Base-by-base conservation (phyloP, 2,888 invertebrate species). In the Myathropa florea region DNA sequence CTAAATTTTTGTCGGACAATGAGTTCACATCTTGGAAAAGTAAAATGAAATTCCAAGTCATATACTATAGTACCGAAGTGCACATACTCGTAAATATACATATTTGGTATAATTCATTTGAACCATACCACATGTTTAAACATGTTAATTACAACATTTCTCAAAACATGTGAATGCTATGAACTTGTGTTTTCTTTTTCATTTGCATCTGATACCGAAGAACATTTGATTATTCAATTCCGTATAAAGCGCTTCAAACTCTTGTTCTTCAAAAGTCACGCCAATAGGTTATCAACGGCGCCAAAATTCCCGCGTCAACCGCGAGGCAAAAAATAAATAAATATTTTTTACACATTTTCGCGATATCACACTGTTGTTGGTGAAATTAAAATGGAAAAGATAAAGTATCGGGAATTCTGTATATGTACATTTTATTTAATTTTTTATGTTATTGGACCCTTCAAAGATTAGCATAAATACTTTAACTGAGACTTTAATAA, bases 211-310 rank as follows among this genome's bases (percentile, higher is more conserved):
- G 7, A 18, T 46, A 46, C 46, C 18, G n/a, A 7, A 7, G 33
- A 6, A 46, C 46, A 57, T 24, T 24, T 57, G 23, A 57, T 57
- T 57, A 57, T 57, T 57, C 57, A 57, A 57, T 57, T 24, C 21
- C 3, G 12, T 12, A 57, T 3, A 46, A 53, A 14, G 18, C 63
- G 57, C 57, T 33, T 18, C 26, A 60, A 26, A 30, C 24, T 30
- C 36, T 33, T 57, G 57, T 64, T 30, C 63, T 55, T 63, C 30
- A 46, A 68, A 33, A 61, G 53, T 72, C 71, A 77, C 65, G 18
- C 53, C 60, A 55, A 61, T 18, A 71, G 82, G 77, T 83, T 77
- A 77, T 72, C 82, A 72, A 77, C 55, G 77, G 82, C 77, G 77
- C 77, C 77, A 67, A 72, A 82, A 64, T 77, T 65, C 65, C 55